A percentile compares a stretch with the other conserved stretches of the same genome.
Evolutionary conservation across 2,797 vertebrate species (phyloP).

Genomic region (Petrocephalus sullivani): DNA sequence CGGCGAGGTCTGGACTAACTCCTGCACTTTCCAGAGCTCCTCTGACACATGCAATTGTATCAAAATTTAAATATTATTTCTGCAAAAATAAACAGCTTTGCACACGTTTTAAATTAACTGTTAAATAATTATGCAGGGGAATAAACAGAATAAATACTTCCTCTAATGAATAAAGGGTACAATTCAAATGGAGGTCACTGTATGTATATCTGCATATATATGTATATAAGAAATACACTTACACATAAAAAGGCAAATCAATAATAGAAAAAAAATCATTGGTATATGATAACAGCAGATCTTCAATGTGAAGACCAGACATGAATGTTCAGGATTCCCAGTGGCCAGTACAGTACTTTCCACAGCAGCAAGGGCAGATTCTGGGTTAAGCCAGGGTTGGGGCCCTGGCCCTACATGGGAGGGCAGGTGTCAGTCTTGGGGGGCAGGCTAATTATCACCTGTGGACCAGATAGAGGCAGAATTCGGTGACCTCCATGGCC

Average conservation of each 20-base stretch:
- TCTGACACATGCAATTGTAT: background rate
- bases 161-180: background rate
- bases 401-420: constrained; percentile 43
- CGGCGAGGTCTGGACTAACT: background rate
- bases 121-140: background rate
- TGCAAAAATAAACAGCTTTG: constrained; percentile 3
- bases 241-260: constrained; percentile 46
- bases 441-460: constrained; percentile 24
- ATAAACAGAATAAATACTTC: constrained; percentile 9
- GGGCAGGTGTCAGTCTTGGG: constrained; percentile 40
- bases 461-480: background rate
- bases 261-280: constrained; percentile 35
- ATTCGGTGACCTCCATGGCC: background rate
- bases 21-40: background rate
- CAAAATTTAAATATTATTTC: constrained; percentile 7
- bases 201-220: constrained; percentile 13
- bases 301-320: constrained; percentile 65
- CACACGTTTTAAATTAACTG: background rate
- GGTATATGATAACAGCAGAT: constrained; percentile 33
- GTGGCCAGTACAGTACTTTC: constrained; percentile 16
- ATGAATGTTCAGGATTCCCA: constrained; percentile 37
- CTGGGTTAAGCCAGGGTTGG: constrained; percentile 15
- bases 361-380: constrained; percentile 27
- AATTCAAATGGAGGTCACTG: constrained; percentile 9
- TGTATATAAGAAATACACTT: constrained; percentile 42